Conservation (phyloP, 2,797 vertebrate genomes). For the Carduelis carduelis region DNA sequence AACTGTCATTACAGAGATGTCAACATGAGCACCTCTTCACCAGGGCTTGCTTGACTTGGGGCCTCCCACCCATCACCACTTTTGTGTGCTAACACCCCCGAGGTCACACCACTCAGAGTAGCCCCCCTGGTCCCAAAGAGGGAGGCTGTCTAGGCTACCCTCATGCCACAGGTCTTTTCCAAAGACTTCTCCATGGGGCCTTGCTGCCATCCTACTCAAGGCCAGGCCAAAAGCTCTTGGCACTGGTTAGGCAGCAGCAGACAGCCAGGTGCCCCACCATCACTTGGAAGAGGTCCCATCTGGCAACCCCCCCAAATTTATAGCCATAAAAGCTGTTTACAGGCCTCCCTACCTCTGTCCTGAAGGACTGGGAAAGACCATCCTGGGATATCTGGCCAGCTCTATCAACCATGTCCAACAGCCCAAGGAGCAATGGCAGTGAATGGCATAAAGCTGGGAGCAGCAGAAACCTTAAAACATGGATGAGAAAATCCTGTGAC, state of each 20-base stretch:
- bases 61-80: neutral
- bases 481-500: neutral
- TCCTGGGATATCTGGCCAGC: neutral
- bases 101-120: neutral
- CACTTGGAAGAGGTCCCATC: neutral
- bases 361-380: neutral
- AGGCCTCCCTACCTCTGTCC: neutral
- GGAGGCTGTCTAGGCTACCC: no score
- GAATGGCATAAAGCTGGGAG: neutral
- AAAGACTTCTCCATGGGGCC: neutral
- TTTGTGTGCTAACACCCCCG: accelerated
- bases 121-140: accelerated
- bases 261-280: neutral
- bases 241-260: accelerated
- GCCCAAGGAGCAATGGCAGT: neutral
- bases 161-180: neutral
- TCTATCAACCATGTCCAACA: neutral
- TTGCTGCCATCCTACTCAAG: accelerated
- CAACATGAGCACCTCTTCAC: neutral
- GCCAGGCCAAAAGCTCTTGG: accelerated
- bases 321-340: neutral
- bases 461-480: neutral
- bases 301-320: neutral
- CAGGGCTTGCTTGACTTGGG: neutral
- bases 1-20: neutral